Percentiles rank a stretch among this genome's conserved stretches.
phyloP scores from a whole-genome alignment of 2,888 invertebrate species.

The Willowsia nigromaculata region DNA sequence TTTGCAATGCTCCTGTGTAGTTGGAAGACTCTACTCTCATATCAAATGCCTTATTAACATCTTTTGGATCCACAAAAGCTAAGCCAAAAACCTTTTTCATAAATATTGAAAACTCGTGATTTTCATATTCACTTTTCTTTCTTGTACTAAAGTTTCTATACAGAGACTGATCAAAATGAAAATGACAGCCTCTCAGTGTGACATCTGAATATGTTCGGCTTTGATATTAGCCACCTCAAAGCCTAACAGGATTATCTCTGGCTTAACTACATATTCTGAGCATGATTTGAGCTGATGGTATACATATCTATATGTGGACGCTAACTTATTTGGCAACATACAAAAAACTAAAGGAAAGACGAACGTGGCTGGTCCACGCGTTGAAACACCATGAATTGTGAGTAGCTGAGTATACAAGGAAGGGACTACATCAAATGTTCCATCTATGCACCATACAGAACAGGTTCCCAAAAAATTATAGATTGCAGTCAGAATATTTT shows the following conservation, averaged over 20 bases:
- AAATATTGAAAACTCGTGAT: background rate
- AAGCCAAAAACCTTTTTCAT: too few species aligned
- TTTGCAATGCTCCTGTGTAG: too few species aligned
- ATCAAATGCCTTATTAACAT: too few species aligned
- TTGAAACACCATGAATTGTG: background rate
- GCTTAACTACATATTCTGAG: too few species aligned
- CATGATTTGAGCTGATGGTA: background rate
- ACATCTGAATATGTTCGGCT: background rate
- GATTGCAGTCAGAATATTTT: too few species aligned
- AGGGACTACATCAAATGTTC: background rate
- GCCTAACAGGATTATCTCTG: background rate
- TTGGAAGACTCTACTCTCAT: too few species aligned
- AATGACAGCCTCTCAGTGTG: background rate
- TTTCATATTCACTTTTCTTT: background rate
- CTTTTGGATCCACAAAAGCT: too few species aligned
- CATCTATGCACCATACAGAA: background rate
- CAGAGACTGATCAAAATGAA: background rate
- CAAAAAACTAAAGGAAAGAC: background rate
- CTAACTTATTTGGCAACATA: background rate
- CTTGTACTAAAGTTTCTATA: background rate
- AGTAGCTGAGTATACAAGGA: background rate
- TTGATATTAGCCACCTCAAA: background rate
- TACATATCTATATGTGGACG: background rate
- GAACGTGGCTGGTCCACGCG: background rate
- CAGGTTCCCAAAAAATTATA: background rate